These are phyloP conservation scores for Leptopilina myrica DNA, from an alignment of 2,888 invertebrate genomes.

Conservation along the genomic window DNA sequence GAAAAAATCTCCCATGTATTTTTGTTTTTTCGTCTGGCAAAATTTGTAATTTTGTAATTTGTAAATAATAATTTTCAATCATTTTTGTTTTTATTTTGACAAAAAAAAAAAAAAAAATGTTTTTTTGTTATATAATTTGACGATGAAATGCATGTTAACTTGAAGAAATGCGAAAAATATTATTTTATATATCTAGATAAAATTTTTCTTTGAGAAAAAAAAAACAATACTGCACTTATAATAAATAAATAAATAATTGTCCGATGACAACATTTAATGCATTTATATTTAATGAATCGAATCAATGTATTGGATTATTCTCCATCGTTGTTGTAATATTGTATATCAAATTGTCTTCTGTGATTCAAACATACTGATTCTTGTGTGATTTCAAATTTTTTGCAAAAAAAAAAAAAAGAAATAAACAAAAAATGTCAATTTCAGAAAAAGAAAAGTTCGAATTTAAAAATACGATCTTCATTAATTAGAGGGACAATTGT, in stretches of 20 bases:
- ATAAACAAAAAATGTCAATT: not conserved
- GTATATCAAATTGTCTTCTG: constrained; percentile 67
- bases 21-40: constrained; percentile 17
- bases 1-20: constrained; percentile 15
- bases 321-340: constrained; percentile 66
- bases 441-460: too few relatives aligned
- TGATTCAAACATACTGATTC: constrained; percentile 72
- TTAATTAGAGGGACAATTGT: constrained; percentile 22
- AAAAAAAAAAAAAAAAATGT: not conserved
- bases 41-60: constrained; percentile 23
- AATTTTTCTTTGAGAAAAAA: not conserved
- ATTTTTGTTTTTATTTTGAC: not conserved
- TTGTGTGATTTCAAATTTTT: constrained; percentile 42
- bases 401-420: not conserved
- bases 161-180: constrained; percentile 2
- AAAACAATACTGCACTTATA: constrained; percentile 26
- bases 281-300: constrained; percentile 33
- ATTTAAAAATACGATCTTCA: not conserved
- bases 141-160: constrained; percentile 31
- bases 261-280: constrained; percentile 16
- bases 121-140: constrained; percentile 33
- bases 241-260: constrained; percentile 18
- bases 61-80: constrained; percentile 5
- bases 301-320: constrained; percentile 59
- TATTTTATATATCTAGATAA: constrained; percentile 5